Evolutionary conservation across 2,797 vertebrate species (phyloP), one percentile per base, ranked within the genome.

Genomic region (Anableps anableps): DNA sequence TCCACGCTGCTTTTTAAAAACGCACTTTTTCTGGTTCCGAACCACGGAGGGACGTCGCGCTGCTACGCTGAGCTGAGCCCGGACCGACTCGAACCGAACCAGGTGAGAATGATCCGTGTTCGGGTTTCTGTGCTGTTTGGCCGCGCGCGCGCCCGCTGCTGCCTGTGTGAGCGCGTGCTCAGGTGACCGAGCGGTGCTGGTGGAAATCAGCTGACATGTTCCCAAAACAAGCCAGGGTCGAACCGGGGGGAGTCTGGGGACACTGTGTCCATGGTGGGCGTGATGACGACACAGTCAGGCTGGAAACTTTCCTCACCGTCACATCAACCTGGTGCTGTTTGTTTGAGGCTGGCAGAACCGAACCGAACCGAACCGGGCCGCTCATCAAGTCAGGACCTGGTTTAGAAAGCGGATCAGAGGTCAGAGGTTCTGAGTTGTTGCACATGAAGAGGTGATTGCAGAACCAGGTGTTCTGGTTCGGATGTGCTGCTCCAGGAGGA

Each of bases 1-100:
- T 64, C 82, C 95, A 93, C 90, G 94, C 75, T 94, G 95, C 6
- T 77, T 48, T 82, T 85, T 79, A 88, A 26, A 90, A 86, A 78
- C 83, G 80, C 72, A 0, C 13, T 75, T n/a, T 3, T 1, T 16
- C 0, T 26, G 17, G 3, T 81, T 84, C 23, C 36, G 36, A 86
- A 80, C 84, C 82, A 79, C 81, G 68, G 74, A 74, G 79, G 51
- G 62, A 48, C n/a, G 13, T 71, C 23, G 79, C 21, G 86, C 26
- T 77, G 85, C 86, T 19, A 82, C 82, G 4, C 53, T 26, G 0
- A 0, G 4, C 0, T 0, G 74, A 70, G 5, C 14, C 16, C 58
- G 58, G 31, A 60, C 16, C 1, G 1, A 34, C 60, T 5, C 14
- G 3, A n/a, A 1, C 0, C 7, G 0, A 5, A 82, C 73, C 83